A percentile compares a stretch with the other conserved stretches of the same genome.
Evolutionary conservation across 35 echinoderm and acorn worm genomes (phyloP).

Genomic region (Anneissia japonica): DNA sequence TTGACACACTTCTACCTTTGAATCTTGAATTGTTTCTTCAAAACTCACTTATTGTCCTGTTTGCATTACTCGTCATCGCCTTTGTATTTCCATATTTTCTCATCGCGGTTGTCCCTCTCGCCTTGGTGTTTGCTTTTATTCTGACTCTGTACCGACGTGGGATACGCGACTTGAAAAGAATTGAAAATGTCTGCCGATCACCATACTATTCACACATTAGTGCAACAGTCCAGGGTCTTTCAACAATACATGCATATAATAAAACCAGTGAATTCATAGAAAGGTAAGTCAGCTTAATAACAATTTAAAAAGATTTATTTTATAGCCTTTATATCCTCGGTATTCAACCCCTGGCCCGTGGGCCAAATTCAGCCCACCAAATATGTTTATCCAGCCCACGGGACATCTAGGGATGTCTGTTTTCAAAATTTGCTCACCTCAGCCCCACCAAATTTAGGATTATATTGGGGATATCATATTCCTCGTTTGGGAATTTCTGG

Average conservation of each 20-base stretch:
- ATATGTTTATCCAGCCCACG: too few relatives aligned
- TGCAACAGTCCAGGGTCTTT: constrained; percentile 69
- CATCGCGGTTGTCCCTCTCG: constrained; percentile 47
- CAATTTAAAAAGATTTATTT: too few relatives aligned
- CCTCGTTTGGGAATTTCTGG: too few relatives aligned
- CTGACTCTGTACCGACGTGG: constrained; percentile 55
- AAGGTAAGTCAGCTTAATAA: constrained; percentile 56
- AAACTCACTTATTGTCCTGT: constrained; percentile 49
- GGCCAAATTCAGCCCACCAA: too few relatives aligned
- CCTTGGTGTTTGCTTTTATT: constrained; percentile 55
- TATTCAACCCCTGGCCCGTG: too few relatives aligned
- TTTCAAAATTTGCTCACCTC: too few relatives aligned
- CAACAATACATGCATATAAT: constrained; percentile 83
- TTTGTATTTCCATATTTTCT: constrained; percentile 60
- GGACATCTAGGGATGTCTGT: too few relatives aligned
- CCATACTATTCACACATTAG: constrained; percentile 97
- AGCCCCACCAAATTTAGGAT: too few relatives aligned
- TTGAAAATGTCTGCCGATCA: constrained; percentile 89
- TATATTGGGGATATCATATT: too few relatives aligned
- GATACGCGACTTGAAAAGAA: constrained; percentile 76
- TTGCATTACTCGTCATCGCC: constrained; percentile 60
- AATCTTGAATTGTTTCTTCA: constrained; percentile 69
- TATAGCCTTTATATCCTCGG: too few relatives aligned
- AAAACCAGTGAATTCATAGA: constrained; percentile 72
- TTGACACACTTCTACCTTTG: constrained; percentile 70